Evolutionary conservation across 2,888 invertebrate genomes (phyloP).

Genomic region (Teleogryllus oceanicus): DNA sequence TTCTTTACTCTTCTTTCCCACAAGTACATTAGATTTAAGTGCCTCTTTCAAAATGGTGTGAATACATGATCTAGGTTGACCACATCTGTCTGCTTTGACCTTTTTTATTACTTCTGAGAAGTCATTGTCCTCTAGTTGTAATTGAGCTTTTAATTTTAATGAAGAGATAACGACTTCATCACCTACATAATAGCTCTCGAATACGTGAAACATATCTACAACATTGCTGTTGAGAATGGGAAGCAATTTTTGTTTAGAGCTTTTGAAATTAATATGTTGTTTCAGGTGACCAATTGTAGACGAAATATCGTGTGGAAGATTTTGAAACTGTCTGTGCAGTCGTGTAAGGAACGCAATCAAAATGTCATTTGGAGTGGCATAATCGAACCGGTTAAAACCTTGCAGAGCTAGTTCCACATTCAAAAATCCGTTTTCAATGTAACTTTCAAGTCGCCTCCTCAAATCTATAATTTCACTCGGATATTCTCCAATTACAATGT

Average conservation of each 20-base stretch:
- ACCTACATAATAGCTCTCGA: not conserved
- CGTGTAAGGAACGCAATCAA: not conserved
- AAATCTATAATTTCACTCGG: not conserved
- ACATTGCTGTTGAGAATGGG: not conserved
- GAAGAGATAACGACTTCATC: not conserved
- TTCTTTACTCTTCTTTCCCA: not conserved
- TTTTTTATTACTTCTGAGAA: not conserved
- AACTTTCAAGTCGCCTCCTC: not conserved
- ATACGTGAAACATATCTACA: not conserved
- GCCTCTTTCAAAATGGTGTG: not conserved
- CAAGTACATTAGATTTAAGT: not conserved
- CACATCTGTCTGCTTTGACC: not conserved
- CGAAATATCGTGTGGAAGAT: not conserved
- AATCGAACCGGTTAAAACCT: not conserved
- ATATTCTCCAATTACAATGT: not conserved
- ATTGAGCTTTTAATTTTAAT: not conserved
- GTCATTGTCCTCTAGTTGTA: not conserved
- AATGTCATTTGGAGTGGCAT: not conserved
- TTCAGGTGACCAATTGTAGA: not conserved
- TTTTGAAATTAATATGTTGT: not conserved
- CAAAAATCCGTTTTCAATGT: not conserved
- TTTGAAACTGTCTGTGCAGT: not conserved
- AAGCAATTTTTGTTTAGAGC: not conserved
- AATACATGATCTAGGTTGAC: not conserved
- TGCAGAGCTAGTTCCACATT: not conserved